Evolutionary conservation across 2,888 invertebrate genomes (phyloP).

Genomic region (Patella caerulea): DNA sequence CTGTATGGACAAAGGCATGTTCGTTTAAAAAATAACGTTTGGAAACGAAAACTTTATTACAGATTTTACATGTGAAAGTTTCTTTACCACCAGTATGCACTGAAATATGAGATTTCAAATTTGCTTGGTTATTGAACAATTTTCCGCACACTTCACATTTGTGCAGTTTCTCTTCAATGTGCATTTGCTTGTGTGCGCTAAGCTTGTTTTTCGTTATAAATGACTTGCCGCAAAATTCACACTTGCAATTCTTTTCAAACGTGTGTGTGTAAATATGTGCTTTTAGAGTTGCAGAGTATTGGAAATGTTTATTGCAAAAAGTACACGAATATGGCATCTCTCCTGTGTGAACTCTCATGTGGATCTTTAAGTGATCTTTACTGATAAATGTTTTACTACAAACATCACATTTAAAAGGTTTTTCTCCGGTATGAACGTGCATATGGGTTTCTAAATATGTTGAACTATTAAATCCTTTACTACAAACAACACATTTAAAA

Average conservation of each 20-base stretch:
- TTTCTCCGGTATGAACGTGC: conserved; percentile 16
- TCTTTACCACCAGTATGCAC: background rate
- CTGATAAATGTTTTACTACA: conserved; percentile 13
- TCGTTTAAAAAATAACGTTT: too few species aligned
- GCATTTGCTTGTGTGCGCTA: conserved; percentile 15
- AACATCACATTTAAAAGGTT: conserved; percentile 15
- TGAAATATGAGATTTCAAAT: background rate
- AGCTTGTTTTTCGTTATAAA: conserved; percentile 1
- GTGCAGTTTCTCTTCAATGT: conserved; percentile 2
- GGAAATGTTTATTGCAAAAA: background rate
- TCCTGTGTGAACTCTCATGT: conserved; percentile 15
- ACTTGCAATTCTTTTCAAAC: conserved; percentile 14
- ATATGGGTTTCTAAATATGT: conserved; percentile 6
- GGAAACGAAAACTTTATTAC: too few species aligned
- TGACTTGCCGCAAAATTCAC: conserved; percentile 16
- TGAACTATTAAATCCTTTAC: conserved; percentile 8
- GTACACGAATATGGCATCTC: conserved; percentile 15
- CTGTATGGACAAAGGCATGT: too few species aligned
- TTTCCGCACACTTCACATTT: conserved; percentile 21
- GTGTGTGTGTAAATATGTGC: background rate
- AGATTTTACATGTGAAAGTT: too few species aligned
- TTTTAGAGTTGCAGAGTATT: background rate
- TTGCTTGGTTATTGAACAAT: background rate
- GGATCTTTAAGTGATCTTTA: background rate
- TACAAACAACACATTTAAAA: conserved; percentile 20